phyloP scores from a whole-genome alignment of 2,797 vertebrate species.

The Perodicticus potto region DNA sequence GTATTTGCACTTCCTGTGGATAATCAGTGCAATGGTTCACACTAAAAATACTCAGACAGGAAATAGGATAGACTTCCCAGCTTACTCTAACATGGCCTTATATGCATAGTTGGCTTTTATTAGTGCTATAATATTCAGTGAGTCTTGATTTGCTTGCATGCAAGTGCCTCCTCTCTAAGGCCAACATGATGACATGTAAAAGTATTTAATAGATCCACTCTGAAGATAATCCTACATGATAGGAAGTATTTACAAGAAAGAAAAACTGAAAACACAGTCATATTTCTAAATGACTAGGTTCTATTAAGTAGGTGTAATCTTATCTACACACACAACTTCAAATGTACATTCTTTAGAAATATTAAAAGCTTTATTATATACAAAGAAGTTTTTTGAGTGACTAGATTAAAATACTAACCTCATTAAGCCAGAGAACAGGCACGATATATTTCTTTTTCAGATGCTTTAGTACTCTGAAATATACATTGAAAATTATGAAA shows the following conservation, averaged over 20 bases:
- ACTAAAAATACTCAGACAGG: not conserved
- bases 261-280: not conserved
- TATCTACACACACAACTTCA: not conserved
- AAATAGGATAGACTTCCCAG: not conserved
- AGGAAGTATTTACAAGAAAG: not conserved
- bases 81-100: not conserved
- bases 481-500: slow-evolving; percentile 70
- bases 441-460: slow-evolving; percentile 90
- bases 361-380: not conserved
- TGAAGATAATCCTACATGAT: slow-evolving; percentile 42
- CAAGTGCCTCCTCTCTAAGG: not conserved
- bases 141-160: not conserved
- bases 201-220: not conserved
- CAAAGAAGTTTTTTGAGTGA: slow-evolving; percentile 19
- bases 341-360: not conserved
- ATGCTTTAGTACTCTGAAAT: slow-evolving; percentile 90
- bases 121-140: not conserved
- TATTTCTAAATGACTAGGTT: not conserved
- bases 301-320: not conserved
- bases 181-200: not conserved
- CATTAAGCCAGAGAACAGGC: slow-evolving; percentile 96
- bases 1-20: not conserved
- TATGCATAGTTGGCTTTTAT: not conserved
- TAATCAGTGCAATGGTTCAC: not conserved
- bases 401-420: slow-evolving; percentile 90